Evolutionary conservation across 2,888 invertebrate species (phyloP).

Genomic region (Drosophila ochracea): DNA sequence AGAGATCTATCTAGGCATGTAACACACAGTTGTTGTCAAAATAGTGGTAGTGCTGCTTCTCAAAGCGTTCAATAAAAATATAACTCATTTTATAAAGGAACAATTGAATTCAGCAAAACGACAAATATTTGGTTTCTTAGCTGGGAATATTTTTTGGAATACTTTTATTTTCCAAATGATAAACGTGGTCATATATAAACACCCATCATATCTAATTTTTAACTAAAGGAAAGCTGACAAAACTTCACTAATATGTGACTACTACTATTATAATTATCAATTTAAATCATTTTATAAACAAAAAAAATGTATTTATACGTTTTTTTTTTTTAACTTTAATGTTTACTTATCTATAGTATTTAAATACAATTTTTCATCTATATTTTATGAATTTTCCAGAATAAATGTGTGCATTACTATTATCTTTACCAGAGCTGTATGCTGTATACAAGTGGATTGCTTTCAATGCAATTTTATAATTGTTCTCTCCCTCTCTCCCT

Average conservation of each 20-base stretch:
- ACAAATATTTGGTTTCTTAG: background rate
- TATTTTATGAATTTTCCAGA: background rate
- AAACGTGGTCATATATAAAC: background rate
- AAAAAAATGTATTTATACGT: background rate
- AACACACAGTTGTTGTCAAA: background rate
- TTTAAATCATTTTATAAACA: background rate
- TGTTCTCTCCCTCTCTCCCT: background rate
- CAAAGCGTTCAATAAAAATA: background rate
- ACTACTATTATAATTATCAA: background rate
- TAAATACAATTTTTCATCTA: background rate
- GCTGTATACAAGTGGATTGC: background rate
- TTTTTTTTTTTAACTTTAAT: background rate
- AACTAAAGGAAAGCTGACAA: too few species aligned
- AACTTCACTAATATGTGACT: background rate
- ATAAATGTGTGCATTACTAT: background rate
- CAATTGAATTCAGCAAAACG: background rate
- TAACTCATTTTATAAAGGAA: background rate
- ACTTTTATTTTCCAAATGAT: background rate
- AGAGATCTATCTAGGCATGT: conserved; percentile 8
- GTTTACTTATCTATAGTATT: background rate
- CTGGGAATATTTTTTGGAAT: background rate
- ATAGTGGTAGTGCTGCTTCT: background rate
- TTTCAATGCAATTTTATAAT: conserved; percentile 11
- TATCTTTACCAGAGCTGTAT: background rate
- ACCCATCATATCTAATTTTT: background rate